A percentile compares a stretch with the other conserved stretches of the same genome.
phyloP scores from a whole-genome alignment of 2,113 vertebrate genomes.

The Amazona guildingii region DNA sequence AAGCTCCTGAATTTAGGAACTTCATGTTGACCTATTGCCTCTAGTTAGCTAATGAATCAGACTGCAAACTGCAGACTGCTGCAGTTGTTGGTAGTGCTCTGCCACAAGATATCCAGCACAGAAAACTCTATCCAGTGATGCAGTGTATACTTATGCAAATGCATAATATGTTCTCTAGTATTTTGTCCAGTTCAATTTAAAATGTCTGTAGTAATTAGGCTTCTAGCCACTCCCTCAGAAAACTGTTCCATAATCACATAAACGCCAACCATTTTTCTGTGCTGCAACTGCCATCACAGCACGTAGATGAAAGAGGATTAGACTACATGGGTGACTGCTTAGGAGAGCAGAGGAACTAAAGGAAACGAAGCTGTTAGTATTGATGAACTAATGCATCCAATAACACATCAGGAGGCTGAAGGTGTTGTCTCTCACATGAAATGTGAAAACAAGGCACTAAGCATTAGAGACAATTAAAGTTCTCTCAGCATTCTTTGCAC shows the following conservation, averaged over 20 bases:
- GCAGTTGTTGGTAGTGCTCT: not conserved
- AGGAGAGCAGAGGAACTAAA: not conserved
- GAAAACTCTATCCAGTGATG: not conserved
- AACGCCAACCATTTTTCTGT: conserved; percentile 21
- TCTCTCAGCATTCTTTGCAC: conserved; percentile 15
- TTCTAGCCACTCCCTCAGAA: conserved; percentile 19
- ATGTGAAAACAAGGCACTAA: conserved; percentile 32
- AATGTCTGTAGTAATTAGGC: conserved; percentile 41
- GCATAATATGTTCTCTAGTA: not conserved
- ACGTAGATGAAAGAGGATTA: not conserved
- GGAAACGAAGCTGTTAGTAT: not conserved
- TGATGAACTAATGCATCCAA: conserved; percentile 3
- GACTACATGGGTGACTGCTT: conserved; percentile 13
- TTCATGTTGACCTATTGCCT: not conserved
- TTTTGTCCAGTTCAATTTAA: conserved; percentile 46
- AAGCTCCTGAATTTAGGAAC: not conserved
- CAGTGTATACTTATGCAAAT: conserved; percentile 8
- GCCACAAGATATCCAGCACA: not conserved
- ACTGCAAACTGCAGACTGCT: not conserved
- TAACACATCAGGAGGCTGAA: conserved; percentile 23
- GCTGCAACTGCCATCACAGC: not conserved
- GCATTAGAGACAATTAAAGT: conserved; percentile 50
- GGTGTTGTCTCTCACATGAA: conserved; percentile 50
- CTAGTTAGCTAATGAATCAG: conserved; percentile 13
- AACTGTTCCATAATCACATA: conserved; percentile 23